Percentiles rank a stretch among this genome's conserved stretches.
These are phyloP conservation scores for Tiaroga cobitis DNA, from an alignment of 2,797 vertebrate species.

Conservation along the genomic window DNA sequence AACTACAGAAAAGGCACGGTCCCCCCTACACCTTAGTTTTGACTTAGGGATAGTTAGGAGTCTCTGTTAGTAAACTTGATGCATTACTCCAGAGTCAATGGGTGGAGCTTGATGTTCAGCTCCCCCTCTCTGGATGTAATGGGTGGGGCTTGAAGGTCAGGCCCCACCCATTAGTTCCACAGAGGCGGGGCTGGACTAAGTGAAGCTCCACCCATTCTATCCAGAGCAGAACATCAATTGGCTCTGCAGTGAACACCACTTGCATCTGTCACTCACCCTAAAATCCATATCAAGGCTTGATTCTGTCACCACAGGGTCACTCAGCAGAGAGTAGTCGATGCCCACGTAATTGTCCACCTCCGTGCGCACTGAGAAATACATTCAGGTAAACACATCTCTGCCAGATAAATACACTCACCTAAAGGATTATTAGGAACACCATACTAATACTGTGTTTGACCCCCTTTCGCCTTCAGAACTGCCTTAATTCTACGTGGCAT, in stretches of 20 bases:
- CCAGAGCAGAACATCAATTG: not conserved
- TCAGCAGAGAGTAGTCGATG: constrained; percentile 92
- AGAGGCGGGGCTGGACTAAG: too few species aligned
- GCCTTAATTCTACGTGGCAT: too few species aligned
- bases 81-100: not conserved
- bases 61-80: not conserved
- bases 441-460: too few species aligned
- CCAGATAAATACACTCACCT: too few species aligned
- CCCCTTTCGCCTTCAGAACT: too few species aligned
- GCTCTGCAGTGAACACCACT: not conserved
- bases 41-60: too few species aligned
- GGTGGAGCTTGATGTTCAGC: not conserved
- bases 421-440: too few species aligned
- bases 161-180: not conserved
- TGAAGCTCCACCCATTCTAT: not conserved
- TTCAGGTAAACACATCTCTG: constrained; percentile 13
- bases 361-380: constrained; percentile 75
- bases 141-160: not conserved
- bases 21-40: too few species aligned
- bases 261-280: constrained; percentile 76
- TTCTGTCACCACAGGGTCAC: constrained; percentile 80
- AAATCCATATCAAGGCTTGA: constrained; percentile 90
- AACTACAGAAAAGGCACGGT: too few species aligned
- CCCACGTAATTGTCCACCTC: constrained; percentile 86
- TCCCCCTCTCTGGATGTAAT: not conserved